Percentiles rank a stretch among this genome's conserved stretches.
Evolutionary conservation across 2,888 invertebrate species (phyloP).

Genomic region (Apodemia hepburni): DNA sequence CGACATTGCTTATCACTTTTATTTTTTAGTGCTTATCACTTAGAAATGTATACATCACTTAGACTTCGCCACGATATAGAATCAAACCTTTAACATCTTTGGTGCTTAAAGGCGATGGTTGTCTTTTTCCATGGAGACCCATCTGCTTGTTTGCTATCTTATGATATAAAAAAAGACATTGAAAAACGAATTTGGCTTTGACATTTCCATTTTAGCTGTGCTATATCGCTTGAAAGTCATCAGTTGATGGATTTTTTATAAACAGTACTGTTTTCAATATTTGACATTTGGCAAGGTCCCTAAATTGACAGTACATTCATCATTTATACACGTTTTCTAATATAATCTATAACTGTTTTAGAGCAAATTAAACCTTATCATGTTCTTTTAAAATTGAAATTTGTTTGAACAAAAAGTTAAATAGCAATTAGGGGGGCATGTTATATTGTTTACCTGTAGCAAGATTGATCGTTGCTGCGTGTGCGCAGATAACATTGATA

Average conservation of each 20-base stretch:
- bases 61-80: too few relatives aligned
- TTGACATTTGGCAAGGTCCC: constrained; percentile 2
- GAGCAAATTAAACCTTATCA: neutral
- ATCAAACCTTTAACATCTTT: too few relatives aligned
- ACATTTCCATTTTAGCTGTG: neutral
- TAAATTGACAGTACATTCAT: constrained; percentile 13
- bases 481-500: constrained; percentile 11
- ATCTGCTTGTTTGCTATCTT: too few relatives aligned
- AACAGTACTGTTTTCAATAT: constrained; percentile 5
- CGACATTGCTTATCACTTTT: too few relatives aligned
- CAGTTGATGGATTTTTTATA: neutral
- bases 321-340: constrained; percentile 9
- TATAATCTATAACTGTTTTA: neutral
- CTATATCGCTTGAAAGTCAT: neutral
- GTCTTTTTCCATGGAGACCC: too few relatives aligned
- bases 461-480: constrained; percentile 20
- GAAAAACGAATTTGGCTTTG: neutral
- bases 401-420: constrained; percentile 34
- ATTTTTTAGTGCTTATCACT: too few relatives aligned
- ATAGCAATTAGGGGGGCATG: constrained; percentile 42
- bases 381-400: neutral
- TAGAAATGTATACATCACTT: too few relatives aligned
- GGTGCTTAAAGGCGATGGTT: too few relatives aligned
- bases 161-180: too few relatives aligned
- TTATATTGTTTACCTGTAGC: constrained; percentile 32